phyloP scores from a whole-genome alignment of 2,797 vertebrate species.

The Bovichtus variegatus region DNA sequence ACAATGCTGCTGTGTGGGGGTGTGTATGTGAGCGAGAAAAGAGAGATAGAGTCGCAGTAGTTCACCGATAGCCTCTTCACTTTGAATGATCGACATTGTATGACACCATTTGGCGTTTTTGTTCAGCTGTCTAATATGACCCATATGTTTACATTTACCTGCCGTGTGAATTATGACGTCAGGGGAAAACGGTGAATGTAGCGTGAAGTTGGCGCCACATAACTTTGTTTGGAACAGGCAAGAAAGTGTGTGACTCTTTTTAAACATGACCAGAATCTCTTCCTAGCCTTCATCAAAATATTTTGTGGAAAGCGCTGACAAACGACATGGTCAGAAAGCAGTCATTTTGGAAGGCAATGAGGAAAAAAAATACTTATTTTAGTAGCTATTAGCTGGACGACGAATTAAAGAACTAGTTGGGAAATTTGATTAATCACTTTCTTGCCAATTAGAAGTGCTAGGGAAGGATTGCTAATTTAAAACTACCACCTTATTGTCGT shows the following conservation, averaged over 20 bases:
- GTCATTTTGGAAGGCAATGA: too few relatives aligned
- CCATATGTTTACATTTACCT: not conserved
- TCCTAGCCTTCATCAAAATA: not conserved
- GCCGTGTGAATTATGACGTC: not conserved
- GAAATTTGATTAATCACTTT: too few relatives aligned
- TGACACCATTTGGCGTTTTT: not conserved
- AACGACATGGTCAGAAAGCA: not conserved
- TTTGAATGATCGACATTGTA: not conserved
- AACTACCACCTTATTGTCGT: not conserved
- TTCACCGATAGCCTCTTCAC: constrained; percentile 37
- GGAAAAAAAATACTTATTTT: too few relatives aligned
- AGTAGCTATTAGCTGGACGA: too few relatives aligned
- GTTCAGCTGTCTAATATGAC: not conserved
- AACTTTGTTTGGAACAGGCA: not conserved
- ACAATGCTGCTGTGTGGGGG: constrained; percentile 32
- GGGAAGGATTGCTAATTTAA: not conserved
- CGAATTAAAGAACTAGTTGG: too few relatives aligned
- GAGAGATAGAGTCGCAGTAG: constrained; percentile 16
- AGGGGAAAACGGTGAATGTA: not conserved
- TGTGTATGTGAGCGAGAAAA: constrained; percentile 8
- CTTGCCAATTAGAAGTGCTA: not conserved
- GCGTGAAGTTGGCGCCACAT: not conserved
- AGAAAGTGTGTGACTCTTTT: not conserved
- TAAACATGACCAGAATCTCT: not conserved
- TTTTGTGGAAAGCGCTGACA: not conserved